Evolutionary conservation across 2,888 invertebrate species (phyloP), one percentile per base, ranked within the genome.

Genomic region (Leucophenga montana): DNA sequence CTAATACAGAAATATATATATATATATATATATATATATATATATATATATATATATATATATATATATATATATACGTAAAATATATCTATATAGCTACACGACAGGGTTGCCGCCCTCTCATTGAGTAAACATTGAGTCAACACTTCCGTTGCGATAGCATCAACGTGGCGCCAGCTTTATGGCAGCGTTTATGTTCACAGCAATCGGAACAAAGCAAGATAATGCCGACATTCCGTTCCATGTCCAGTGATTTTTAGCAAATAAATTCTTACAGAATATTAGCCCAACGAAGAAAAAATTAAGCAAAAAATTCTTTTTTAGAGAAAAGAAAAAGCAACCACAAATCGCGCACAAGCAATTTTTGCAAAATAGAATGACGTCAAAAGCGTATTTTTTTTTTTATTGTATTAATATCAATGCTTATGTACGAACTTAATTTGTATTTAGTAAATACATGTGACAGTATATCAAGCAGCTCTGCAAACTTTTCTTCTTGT

Each of bases 121-220:
- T 82, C 82, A 82, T 81, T 81, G 81, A 82, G 81, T 82, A 82
- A 82, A 81, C 82, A 82, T 82, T 82, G 82, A 82, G 82, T 82
- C 82, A 82, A 82, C 82, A 82, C 81, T 81, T 81, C 82, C 81
- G 82, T 75, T 74, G 73, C 75, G 82, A 82, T 82, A 81, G 79
- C 81, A 82, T 82, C 82, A 82, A 76, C 79, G 79, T 82, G 82
- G 82, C 82, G 82, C 82, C 82, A 82, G 79, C 79, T 80, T 82
- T 78, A 82, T 81, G 75, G 75, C 74, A 71, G 78, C 44, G 48
- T 57, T 57, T 67, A 46, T 67, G 56, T 14, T 13, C 44, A 18
- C 44, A 33, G 22, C 22, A 48, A 61, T 56, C 39, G 39, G 39
- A 3, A 39, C 39, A 39, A 8, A 39, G 39, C 9, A 39, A 39